Base-by-base conservation (phyloP, 1,140 invertebrate genomes). In the Aethina tumida region DNA sequence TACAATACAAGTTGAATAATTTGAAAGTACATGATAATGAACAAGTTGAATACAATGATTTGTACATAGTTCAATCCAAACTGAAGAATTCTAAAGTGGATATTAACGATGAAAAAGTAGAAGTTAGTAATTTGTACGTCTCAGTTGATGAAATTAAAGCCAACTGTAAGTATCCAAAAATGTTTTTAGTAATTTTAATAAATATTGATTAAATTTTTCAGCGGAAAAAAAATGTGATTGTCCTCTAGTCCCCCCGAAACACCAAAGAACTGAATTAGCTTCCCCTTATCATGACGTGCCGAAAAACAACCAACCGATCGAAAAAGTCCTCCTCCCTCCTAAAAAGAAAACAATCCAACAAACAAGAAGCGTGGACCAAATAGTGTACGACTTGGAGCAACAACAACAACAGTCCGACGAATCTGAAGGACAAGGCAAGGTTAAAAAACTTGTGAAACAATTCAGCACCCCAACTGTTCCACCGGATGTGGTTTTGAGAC, bases 401-500 rank as follows among this genome's bases (percentile, higher is more conserved):
- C 29, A 45, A 36, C 30, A 40, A 39, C 22, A 18, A n/a, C 27
- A 38, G 35, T 31, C 22, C 8, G 10, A 35, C 9, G 7, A 24
- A 10, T 2, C 12, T 35, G 26, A 35, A 24, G 13, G 16, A 7
- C 7, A 25, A 20, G 34, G 36, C 10, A 58, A 52, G 27, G 55
- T 59, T 0, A 51, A 52, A 42, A 31, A 43, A 25, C 29, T 59
- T 10, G 56, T 59, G 3, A 50, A 55, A n/a, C 54, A 52, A 39
- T 59, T 56, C 28, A 52, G 51, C 24, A 35, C 39, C 4, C 15
- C 22, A 8, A 35, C 41, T 1, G 21, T 36, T 15, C 25, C 7
- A 3, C 20, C 29, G 8, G 45, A 45, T 4, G 36, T 28, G 18
- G 36, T 26, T 8, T 45, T 51, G 4, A 40, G 38, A 35, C 16